These are phyloP conservation scores for Callopanchax toddi DNA, from an alignment of 2,113 vertebrate species.

Conservation along the genomic window DNA sequence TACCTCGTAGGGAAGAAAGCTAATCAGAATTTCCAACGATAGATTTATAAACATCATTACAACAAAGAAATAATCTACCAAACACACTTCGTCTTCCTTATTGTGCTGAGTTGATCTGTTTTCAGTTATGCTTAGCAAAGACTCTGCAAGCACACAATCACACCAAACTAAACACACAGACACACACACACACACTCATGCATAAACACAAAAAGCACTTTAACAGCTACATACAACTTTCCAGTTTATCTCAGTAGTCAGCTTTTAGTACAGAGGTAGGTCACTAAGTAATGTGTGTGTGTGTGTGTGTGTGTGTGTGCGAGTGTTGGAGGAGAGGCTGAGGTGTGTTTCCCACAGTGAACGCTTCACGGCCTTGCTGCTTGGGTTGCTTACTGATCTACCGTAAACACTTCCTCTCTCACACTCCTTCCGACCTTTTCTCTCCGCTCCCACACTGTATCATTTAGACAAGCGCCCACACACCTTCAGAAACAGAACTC, in stretches of 20 bases:
- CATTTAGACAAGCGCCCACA: constrained; percentile 10
- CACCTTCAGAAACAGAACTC: neutral
- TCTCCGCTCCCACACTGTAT: constrained; percentile 38
- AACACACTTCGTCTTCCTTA: too few species aligned
- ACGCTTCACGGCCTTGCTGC: constrained; percentile 49
- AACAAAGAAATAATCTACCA: too few species aligned
- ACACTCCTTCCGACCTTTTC: constrained; percentile 49
- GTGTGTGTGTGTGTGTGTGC: neutral
- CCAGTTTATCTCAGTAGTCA: constrained; percentile 46
- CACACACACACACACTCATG: neutral
- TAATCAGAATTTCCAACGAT: too few species aligned
- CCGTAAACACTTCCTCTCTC: constrained; percentile 68
- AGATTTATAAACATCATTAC: too few species aligned
- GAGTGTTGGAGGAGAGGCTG: neutral
- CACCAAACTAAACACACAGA: neutral
- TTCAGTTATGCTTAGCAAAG: constrained; percentile 26
- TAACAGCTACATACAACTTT: constrained; percentile 18
- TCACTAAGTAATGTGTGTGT: neutral
- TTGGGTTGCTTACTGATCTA: constrained; percentile 59
- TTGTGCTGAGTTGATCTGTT: too few species aligned
- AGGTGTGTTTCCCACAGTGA: constrained; percentile 44
- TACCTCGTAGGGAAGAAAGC: too few species aligned
- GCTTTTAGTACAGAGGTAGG: neutral
- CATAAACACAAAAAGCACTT: constrained; percentile 45
- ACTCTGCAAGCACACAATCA: constrained; percentile 9